phyloP scores from a whole-genome alignment of 2,888 invertebrate species.

The Nephrocerus scutellatus region DNA sequence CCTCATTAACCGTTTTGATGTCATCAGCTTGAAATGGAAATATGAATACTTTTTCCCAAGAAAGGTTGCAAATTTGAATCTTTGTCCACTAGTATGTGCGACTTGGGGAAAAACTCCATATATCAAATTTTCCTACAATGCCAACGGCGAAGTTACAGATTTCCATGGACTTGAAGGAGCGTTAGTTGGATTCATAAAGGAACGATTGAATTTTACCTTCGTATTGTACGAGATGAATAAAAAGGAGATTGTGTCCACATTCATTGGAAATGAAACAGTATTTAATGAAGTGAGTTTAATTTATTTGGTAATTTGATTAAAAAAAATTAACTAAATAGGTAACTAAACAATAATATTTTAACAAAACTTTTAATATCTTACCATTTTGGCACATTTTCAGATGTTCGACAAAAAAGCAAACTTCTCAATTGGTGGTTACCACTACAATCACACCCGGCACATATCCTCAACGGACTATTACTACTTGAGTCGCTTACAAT shows the following conservation, averaged over 20 bases:
- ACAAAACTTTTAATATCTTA: neutral
- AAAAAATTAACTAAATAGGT: neutral
- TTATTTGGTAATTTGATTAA: neutral
- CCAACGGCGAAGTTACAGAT: neutral
- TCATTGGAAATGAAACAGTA: constrained; percentile 25
- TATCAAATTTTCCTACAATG: constrained; percentile 18
- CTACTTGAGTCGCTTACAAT: constrained; percentile 30
- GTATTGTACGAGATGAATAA: constrained; percentile 28
- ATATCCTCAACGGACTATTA: constrained; percentile 32
- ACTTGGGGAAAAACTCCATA: constrained; percentile 38
- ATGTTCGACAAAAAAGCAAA: constrained; percentile 29
- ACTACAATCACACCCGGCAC: constrained; percentile 22
- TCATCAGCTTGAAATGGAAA: constrained; percentile 20
- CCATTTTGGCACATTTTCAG: constrained; percentile 20
- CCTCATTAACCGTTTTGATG: constrained; percentile 27
- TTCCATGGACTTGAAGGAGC: constrained; percentile 34
- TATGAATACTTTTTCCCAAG: constrained; percentile 24
- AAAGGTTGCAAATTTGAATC: constrained; percentile 31
- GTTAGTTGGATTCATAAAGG: constrained; percentile 30
- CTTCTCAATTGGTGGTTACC: constrained; percentile 33
- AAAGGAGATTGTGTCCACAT: constrained; percentile 25
- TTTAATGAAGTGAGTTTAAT: constrained; percentile 31
- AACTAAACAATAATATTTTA: neutral
- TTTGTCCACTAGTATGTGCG: constrained; percentile 33
- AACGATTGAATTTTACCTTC: constrained; percentile 31